phyloP scores from a whole-genome alignment of 2,113 vertebrate species.

The Alces alces region DNA sequence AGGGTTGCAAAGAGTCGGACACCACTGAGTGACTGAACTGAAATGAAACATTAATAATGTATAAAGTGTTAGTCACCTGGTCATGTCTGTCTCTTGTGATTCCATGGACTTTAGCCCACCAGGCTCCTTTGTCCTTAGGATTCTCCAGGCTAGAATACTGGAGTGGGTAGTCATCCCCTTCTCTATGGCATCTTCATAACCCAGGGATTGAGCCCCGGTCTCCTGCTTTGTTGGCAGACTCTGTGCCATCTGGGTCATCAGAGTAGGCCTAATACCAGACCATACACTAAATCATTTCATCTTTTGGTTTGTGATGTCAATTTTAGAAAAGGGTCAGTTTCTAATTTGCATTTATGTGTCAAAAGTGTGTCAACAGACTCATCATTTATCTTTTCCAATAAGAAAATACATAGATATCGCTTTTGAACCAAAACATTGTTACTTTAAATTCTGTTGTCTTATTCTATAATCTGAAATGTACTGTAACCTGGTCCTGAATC shows the following conservation, averaged over 20 bases:
- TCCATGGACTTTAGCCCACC: neutral
- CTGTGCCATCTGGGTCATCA: neutral
- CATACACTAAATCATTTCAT: neutral
- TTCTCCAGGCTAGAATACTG: neutral
- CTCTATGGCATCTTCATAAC: neutral
- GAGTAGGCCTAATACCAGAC: neutral
- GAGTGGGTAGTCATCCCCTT: neutral
- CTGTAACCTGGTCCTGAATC: neutral
- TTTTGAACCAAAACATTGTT: neutral
- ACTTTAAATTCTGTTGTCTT: neutral
- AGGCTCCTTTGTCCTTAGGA: neutral
- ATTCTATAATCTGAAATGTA: neutral
- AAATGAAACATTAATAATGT: neutral
- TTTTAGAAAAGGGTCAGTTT: neutral
- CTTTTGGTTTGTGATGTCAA: neutral
- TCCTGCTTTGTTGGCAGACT: neutral
- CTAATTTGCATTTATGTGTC: neutral
- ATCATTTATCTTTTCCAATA: neutral
- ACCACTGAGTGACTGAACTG: neutral
- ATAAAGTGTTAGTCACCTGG: neutral
- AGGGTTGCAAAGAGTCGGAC: rapidly evolving
- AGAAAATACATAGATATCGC: neutral
- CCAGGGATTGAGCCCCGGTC: rapidly evolving
- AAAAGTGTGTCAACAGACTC: neutral
- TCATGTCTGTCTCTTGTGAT: neutral